Evolutionary conservation across 2,113 vertebrate genomes (phyloP), one percentile per base, ranked within the genome.

Genomic region (Phodopus roborovskii): DNA sequence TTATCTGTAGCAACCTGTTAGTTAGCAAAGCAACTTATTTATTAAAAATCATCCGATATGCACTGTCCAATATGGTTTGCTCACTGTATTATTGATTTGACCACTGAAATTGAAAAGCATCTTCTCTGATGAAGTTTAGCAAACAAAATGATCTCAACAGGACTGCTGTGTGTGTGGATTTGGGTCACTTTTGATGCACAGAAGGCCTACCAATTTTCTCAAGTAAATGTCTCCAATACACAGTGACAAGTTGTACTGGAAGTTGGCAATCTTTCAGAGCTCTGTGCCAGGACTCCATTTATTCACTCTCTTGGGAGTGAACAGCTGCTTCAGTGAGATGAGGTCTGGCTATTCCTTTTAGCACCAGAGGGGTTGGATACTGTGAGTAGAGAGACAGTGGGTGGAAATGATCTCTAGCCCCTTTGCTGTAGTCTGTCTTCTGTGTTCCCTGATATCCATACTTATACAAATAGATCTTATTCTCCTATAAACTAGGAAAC

Each of bases 181-280:
- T 94, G 82, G 79, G 93, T 97, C 85, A 96, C n/a, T 86, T 96
- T 91, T 62, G 53, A 88, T 91, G 73, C 91, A 89, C 89, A 83
- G 62, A 94, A 93, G 15, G 85, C 82, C 75, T 96, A 75, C 90
- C 86, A 96, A 96, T 96, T 92, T 95, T 95, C 77, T 92, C 68
- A 92, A 86, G 50, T 86, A 78, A 97, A 91, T 91, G 86, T 68
- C 66, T 96, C 33, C 62, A 74, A 26, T 89, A 91, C 78, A 89
- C 53, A 89, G 58, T 91, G 94, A 94, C 86, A 96, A 92, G 87
- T 84, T 93, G 13, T 70, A 50, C 56, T 91, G 33, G 81, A 95
- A 71, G 77, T 91, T 97, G 93, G 93, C 91, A 96, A 17, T n/a
- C 42, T 95, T 94, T 92, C 93, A 92, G 82, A 94, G 36, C 62